Evolutionary conservation across 2,797 vertebrate genomes (phyloP).

Genomic region (Sphaeramia orbicularis): DNA sequence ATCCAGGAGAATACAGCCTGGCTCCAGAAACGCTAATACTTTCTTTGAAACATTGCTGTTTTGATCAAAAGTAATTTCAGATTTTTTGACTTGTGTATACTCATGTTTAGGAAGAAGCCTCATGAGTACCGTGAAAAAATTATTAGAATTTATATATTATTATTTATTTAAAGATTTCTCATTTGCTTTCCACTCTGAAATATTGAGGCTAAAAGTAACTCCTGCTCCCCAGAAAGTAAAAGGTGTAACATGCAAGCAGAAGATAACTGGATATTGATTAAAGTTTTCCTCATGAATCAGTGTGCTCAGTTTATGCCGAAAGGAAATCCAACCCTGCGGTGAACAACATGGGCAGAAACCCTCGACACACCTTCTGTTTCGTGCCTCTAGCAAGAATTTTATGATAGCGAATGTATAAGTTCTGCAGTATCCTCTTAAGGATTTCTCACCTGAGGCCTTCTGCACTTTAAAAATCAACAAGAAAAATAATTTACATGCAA

Average conservation of each 20-base stretch:
- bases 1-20: not conserved
- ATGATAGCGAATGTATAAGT: constrained; percentile 15
- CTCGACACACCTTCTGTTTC: constrained; percentile 33
- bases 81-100: too few species aligned
- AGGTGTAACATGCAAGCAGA: constrained; percentile 38
- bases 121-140: constrained; percentile 2
- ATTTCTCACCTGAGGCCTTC: not conserved
- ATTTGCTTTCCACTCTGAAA: not conserved
- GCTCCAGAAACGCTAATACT: not conserved
- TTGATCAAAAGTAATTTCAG: not conserved
- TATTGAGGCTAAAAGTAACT: constrained; percentile 10
- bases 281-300: constrained; percentile 54
- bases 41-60: constrained; percentile 1
- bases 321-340: constrained; percentile 43
- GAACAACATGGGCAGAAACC: constrained; percentile 26
- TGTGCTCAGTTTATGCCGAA: constrained; percentile 45
- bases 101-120: not conserved
- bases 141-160: not conserved
- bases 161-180: not conserved
- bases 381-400: constrained; percentile 36
- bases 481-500: constrained; percentile 16
- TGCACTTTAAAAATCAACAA: constrained; percentile 11
- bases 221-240: constrained; percentile 17
- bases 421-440: not conserved
- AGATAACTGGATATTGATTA: constrained; percentile 65